These are phyloP conservation scores for Lindbergichthys nudifrons DNA, from an alignment of 2,797 vertebrate genomes.

Conservation along the genomic window DNA sequence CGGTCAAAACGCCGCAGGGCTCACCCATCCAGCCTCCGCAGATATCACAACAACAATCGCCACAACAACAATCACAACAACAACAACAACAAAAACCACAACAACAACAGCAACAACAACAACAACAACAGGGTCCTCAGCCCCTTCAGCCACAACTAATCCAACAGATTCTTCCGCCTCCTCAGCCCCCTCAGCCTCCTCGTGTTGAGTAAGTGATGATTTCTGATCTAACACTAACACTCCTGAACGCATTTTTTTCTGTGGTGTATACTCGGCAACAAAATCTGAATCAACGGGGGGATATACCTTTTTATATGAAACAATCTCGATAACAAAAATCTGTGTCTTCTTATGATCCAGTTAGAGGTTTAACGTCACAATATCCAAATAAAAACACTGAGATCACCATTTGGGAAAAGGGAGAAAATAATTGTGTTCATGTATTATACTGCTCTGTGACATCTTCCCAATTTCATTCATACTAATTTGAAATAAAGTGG, in stretches of 20 bases:
- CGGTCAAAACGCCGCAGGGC: slow-evolving; percentile 46
- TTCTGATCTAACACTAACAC: background rate
- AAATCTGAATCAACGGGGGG: no score
- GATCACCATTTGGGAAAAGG: background rate
- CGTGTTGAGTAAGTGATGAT: slow-evolving; percentile 79
- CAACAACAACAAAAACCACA: slow-evolving; percentile 13
- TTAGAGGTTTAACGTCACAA: background rate
- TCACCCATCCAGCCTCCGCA: slow-evolving; percentile 41
- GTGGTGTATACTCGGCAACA: background rate
- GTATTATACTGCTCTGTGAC: background rate
- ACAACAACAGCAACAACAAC: background rate
- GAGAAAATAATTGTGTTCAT: background rate
- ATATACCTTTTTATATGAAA: background rate
- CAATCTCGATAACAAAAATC: background rate
- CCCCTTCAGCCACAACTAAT: slow-evolving; percentile 8
- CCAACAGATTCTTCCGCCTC: background rate
- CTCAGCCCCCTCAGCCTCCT: slow-evolving; percentile 26
- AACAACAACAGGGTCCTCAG: background rate
- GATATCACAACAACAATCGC: slow-evolving; percentile 38
- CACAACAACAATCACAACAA: background rate
- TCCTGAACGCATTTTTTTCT: background rate
- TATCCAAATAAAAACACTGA: background rate
- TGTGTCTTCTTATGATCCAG: background rate
- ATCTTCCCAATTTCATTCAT: background rate
- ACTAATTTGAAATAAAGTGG: background rate